Base-by-base conservation (phyloP, 1,140 invertebrate species). In the Zophobas morio region DNA sequence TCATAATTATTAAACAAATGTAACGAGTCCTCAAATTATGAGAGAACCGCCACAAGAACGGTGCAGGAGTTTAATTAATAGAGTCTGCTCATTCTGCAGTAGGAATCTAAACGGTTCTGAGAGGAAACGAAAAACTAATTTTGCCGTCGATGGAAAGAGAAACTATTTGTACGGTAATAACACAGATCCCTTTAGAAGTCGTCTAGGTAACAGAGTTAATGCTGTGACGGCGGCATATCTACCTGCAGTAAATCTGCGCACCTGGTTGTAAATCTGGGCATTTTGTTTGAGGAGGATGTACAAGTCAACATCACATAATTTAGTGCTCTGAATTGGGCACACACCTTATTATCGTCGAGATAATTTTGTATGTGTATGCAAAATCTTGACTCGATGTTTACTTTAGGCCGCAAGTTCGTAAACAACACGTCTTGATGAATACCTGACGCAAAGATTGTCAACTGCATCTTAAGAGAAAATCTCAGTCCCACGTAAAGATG, bases 321-420 rank as follows among this genome's bases (percentile, higher is more conserved):
- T 66, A 66, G 60, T 66, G 60, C 60, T 66, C 39, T 39, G 42
- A 66, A 66, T 66, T 66, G 60, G 39, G 60, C 60, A 66, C 54
- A 57, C 60, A 66, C 60, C 60, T 66, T 66, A 66, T 66, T 66
- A 66, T 42, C 40, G 37, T 66, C 39, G 39, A 42, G 60, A n/a
- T 66, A 66, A 66, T 66, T 66, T 66, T 66, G 60, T 66, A 66
- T 66, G 60, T 66, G 60, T 66, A 66, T 66, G 60, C 60, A 66
- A 66, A 66, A 66, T 66, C 60, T 66, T 66, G 60, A 66, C 37
- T 66, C 60, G 35, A 5, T 42, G 60, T 66, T 66, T 66, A 39
- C 60, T 66, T 66, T 66, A 66, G 60, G 39, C 60, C 37, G 20
- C 42, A 66, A 66, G 40, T 39, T 39, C 20, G 60, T 66, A 66